Percentiles rank a stretch among this genome's conserved stretches.
These are phyloP conservation scores for Sipha flava DNA, from an alignment of 1,140 invertebrate species.

Conservation along the genomic window DNA sequence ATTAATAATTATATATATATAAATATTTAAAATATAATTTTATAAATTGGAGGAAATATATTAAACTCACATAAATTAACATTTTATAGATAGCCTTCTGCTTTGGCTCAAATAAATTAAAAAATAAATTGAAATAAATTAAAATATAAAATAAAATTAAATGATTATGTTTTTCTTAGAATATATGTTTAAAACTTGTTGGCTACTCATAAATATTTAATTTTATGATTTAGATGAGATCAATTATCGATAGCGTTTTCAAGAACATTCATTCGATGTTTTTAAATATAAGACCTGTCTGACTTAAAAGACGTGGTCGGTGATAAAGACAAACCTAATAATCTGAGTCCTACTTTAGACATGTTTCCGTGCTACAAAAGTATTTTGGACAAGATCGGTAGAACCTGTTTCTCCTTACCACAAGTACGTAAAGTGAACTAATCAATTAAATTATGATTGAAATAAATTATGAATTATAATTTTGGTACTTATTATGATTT, in stretches of 20 bases:
- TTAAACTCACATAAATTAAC: too few relatives aligned
- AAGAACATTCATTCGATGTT: not conserved
- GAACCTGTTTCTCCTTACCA: not conserved
- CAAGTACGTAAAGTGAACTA: not conserved
- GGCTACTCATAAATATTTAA: not conserved
- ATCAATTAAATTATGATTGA: too few relatives aligned
- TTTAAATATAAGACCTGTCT: not conserved
- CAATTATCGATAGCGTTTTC: not conserved
- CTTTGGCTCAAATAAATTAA: too few relatives aligned
- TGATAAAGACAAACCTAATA: not conserved
- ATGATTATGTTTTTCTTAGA: too few relatives aligned
- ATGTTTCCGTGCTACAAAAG: not conserved
- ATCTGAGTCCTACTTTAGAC: not conserved
- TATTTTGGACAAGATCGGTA: not conserved
- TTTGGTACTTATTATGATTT: too few relatives aligned
- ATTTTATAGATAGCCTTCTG: too few relatives aligned
- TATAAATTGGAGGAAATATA: too few relatives aligned
- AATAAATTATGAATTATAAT: too few relatives aligned
- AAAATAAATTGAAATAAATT: too few relatives aligned
- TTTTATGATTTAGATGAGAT: not conserved
- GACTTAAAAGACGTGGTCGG: not conserved
- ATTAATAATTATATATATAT: too few relatives aligned
- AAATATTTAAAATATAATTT: too few relatives aligned
- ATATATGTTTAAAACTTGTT: not conserved
- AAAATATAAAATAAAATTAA: too few relatives aligned